Conservation (phyloP, 2,888 invertebrate species). For the Halocaridina rubra region DNA sequence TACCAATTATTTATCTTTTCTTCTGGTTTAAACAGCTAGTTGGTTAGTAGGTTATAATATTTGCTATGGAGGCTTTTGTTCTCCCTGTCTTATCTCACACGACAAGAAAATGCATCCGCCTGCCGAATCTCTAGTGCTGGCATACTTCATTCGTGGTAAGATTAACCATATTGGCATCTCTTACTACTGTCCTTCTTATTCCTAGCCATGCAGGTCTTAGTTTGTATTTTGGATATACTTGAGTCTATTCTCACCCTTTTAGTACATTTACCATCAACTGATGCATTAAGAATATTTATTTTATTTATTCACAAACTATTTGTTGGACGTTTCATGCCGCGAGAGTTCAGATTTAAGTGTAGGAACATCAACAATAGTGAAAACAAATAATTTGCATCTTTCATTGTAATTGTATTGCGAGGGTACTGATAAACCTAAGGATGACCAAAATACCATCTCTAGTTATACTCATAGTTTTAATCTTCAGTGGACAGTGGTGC, state of each 20-base stretch:
- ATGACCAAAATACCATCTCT: background rate
- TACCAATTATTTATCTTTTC: slow-evolving; percentile 41
- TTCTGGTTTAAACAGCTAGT: slow-evolving; percentile 42
- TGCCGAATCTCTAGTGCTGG: slow-evolving; percentile 48
- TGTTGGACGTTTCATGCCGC: background rate
- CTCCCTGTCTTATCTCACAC: slow-evolving; percentile 27
- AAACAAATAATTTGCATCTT: background rate
- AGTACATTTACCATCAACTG: background rate
- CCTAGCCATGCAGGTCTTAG: slow-evolving; percentile 14
- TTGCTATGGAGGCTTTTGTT: slow-evolving; percentile 36
- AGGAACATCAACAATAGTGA: background rate
- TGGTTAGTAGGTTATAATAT: slow-evolving; percentile 32
- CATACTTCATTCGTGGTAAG: slow-evolving; percentile 19
- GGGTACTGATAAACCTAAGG: background rate
- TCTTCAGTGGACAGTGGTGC: slow-evolving; percentile 23
- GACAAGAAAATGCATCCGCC: slow-evolving; percentile 33
- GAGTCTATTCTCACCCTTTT: background rate
- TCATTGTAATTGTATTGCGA: background rate
- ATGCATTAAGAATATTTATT: background rate
- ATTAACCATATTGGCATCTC: slow-evolving; percentile 22
- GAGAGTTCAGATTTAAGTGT: background rate
- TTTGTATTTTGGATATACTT: slow-evolving; percentile 15
- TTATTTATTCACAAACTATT: background rate
- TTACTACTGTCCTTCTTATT: slow-evolving; percentile 41
- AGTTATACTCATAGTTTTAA: slow-evolving; percentile 36